A percentile compares a stretch with the other conserved stretches of the same genome.
Evolutionary conservation across 2,113 vertebrate genomes (phyloP).

Genomic region (Xiphophorus maculatus): DNA sequence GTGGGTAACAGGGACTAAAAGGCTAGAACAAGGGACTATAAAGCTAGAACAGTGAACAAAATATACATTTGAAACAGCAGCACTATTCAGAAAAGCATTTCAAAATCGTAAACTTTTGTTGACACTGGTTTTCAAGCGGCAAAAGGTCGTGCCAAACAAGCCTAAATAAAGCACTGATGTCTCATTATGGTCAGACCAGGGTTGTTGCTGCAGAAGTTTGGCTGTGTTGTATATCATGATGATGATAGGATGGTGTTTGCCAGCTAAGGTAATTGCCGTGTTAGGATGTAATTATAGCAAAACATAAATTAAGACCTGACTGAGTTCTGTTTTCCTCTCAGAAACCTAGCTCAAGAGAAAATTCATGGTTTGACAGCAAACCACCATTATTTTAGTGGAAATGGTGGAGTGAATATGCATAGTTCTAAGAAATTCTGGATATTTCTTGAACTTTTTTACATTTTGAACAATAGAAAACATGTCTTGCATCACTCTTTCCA

Average conservation of each 20-base stretch:
- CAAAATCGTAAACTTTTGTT: conserved; percentile 53
- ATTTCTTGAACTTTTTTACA: neutral
- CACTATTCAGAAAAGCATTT: conserved; percentile 41
- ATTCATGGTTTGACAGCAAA: conserved; percentile 58
- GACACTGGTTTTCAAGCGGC: conserved; percentile 49
- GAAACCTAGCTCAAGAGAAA: conserved; percentile 47
- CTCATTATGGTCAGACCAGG: conserved; percentile 74
- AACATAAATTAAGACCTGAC: conserved; percentile 44
- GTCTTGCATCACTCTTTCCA: conserved; percentile 4
- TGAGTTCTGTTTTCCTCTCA: conserved; percentile 67
- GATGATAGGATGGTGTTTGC: conserved; percentile 66
- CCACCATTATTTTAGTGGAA: conserved; percentile 32
- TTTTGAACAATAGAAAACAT: neutral
- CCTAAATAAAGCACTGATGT: conserved; percentile 71
- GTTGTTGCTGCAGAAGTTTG: conserved; percentile 46
- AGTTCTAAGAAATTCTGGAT: neutral
- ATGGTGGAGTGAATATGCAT: conserved; percentile 14
- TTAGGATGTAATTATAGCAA: conserved; percentile 69
- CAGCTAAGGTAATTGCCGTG: conserved; percentile 69
- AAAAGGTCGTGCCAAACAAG: conserved; percentile 58
- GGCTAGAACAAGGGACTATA: conserved; percentile 20
- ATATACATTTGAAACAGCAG: neutral
- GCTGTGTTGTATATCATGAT: conserved; percentile 69
- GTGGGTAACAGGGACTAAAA: conserved; percentile 44
- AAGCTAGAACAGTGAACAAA: conserved; percentile 11